phyloP scores from a whole-genome alignment of 2,888 invertebrate genomes.

The Sceliomorpha sp. region DNA sequence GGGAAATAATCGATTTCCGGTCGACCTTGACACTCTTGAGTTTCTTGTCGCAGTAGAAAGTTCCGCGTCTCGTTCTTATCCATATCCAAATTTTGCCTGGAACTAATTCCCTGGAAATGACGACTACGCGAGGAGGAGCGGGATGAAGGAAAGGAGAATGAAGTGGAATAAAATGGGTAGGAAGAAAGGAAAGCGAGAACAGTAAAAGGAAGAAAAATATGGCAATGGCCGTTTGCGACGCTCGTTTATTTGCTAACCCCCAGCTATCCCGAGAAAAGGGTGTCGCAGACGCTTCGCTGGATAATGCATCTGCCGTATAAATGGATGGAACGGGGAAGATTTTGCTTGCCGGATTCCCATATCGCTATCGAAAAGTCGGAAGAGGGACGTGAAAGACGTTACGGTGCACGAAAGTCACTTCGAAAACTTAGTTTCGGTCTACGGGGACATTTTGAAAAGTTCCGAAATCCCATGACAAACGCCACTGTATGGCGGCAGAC shows the following conservation, averaged over 20 bases:
- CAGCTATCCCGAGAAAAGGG: slow-evolving; percentile 52
- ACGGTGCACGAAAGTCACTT: slow-evolving; percentile 52
- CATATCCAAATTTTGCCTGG: slow-evolving; percentile 16
- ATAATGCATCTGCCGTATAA: slow-evolving; percentile 66
- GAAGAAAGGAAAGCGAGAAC: slow-evolving; percentile 6
- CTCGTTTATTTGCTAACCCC: slow-evolving; percentile 58
- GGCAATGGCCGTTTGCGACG: slow-evolving; percentile 56
- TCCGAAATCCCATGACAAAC: slow-evolving; percentile 20
- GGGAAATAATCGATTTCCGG: slow-evolving; percentile 34
- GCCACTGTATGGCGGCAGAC: slow-evolving; percentile 10
- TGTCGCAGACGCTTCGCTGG: slow-evolving; percentile 58
- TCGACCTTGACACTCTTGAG: slow-evolving; percentile 31
- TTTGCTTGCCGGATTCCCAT: slow-evolving; percentile 55
- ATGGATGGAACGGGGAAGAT: slow-evolving; percentile 57
- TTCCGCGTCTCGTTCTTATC: neutral
- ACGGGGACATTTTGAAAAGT: slow-evolving; percentile 66
- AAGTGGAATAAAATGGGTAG: neutral
- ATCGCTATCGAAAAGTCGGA: slow-evolving; percentile 66
- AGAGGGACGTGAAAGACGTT: slow-evolving; percentile 31
- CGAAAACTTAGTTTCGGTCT: slow-evolving; percentile 63
- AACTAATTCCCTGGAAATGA: slow-evolving; percentile 44
- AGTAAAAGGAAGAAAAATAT: slow-evolving; percentile 49
- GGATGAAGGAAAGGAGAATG: slow-evolving; percentile 19
- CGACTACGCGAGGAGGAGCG: slow-evolving; percentile 18
- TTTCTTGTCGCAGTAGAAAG: slow-evolving; percentile 4